These are phyloP conservation scores for Acromyrmex charruanus DNA, from an alignment of 1,140 invertebrate species.

Conservation along the genomic window DNA sequence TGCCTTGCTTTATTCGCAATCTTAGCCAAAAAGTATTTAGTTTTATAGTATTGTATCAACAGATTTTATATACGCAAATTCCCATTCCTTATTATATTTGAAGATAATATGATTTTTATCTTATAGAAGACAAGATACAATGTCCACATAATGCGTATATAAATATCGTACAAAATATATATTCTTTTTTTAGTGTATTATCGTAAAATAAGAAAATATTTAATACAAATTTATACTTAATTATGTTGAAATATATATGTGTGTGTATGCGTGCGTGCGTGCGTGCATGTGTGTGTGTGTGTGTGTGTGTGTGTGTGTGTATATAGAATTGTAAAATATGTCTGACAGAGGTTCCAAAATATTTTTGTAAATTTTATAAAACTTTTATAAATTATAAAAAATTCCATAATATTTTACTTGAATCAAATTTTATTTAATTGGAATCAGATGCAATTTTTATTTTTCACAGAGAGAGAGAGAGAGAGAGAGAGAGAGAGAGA, in stretches of 20 bases:
- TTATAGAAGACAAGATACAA: not conserved
- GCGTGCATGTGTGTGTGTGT: no score
- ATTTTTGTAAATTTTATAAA: constrained; percentile 8
- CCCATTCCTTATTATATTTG: not conserved
- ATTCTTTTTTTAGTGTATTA: not conserved
- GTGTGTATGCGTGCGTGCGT: no score
- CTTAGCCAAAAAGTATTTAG: constrained; percentile 50
- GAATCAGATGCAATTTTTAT: constrained; percentile 19
- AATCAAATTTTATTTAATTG: not conserved
- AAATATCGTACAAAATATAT: constrained; percentile 5
- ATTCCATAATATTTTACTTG: constrained; percentile 13
- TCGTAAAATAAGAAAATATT: constrained; percentile 1
- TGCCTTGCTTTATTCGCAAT: constrained; percentile 20
- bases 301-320: no score
- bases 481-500: not conserved
- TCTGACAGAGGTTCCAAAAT: not conserved
- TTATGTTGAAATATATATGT: not conserved
- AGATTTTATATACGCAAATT: constrained; percentile 4
- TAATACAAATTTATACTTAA: constrained; percentile 21
- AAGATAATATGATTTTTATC: constrained; percentile 13
- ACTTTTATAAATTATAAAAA: not conserved
- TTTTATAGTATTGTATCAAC: constrained; percentile 15
- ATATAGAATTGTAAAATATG: not conserved
- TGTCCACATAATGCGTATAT: not conserved
- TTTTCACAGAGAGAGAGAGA: not conserved